Percentiles rank a stretch among this genome's conserved stretches.
Evolutionary conservation across 2,113 vertebrate genomes (phyloP).

Genomic region (Chaetorhynchus papuensis): DNA sequence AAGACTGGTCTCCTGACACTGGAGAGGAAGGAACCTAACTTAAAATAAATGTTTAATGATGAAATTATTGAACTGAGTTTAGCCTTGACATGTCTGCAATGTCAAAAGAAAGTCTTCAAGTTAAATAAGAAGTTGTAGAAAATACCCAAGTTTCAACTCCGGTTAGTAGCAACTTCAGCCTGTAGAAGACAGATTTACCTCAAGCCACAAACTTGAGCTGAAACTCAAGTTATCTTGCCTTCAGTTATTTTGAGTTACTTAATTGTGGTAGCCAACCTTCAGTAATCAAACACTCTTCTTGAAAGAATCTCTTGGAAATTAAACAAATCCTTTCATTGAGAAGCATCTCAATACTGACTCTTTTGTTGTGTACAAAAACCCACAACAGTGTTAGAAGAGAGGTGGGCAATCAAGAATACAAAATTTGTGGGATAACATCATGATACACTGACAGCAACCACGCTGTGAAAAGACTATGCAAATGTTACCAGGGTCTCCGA

Average conservation of each 20-base stretch:
- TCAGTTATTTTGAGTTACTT: background rate
- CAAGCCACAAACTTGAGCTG: background rate
- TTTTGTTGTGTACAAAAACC: background rate
- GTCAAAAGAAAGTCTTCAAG: conserved; percentile 22
- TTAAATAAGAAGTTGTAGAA: background rate
- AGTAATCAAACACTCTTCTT: background rate
- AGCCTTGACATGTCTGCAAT: background rate
- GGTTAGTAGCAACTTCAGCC: background rate
- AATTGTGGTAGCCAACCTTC: background rate
- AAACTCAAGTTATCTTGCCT: background rate
- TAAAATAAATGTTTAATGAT: conserved; percentile 41
- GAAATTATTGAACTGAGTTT: conserved; percentile 31
- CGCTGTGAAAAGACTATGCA: background rate
- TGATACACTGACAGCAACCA: background rate
- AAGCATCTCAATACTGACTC: background rate
- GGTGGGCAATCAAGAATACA: background rate
- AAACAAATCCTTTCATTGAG: background rate
- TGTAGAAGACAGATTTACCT: background rate
- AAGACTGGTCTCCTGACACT: conserved; percentile 6
- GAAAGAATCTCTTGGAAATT: background rate
- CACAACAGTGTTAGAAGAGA: background rate
- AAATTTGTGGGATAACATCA: background rate
- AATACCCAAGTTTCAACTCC: background rate
- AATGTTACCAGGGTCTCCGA: background rate
- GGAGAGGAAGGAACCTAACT: background rate